Conservation (phyloP, 2,888 invertebrate genomes). For the Aradus depressus region DNA sequence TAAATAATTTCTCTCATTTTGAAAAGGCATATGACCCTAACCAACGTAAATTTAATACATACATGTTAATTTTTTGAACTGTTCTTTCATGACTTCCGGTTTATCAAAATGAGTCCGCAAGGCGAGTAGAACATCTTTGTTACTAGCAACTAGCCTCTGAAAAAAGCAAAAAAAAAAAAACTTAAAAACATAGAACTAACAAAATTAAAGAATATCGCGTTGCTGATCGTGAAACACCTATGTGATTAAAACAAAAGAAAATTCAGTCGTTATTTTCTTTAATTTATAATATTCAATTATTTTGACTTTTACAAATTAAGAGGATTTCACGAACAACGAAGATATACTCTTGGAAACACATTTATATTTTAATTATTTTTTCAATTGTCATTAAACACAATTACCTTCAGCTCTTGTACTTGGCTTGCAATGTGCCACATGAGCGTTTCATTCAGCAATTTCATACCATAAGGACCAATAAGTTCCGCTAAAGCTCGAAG, state of each 20-base stretch:
- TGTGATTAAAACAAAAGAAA: not conserved
- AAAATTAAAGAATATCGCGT: not conserved
- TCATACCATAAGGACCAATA: slow-evolving; percentile 98
- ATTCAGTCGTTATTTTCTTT: no score
- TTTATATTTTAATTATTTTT: no score
- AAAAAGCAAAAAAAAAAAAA: slow-evolving; percentile 23
- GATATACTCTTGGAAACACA: no score
- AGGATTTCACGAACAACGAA: no score
- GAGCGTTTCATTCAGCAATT: slow-evolving; percentile 85
- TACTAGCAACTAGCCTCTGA: slow-evolving; percentile 69
- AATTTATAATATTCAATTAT: no score
- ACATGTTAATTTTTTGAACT: slow-evolving; percentile 73
- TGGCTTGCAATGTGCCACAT: slow-evolving; percentile 99
- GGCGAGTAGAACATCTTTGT: slow-evolving; percentile 83
- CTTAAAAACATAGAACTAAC: slow-evolving; percentile 3
- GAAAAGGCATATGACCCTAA: no score
- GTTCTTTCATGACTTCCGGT: slow-evolving; percentile 95
- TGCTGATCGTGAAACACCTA: not conserved
- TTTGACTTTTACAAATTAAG: no score
- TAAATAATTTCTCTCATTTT: no score
- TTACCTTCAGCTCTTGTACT: slow-evolving; percentile 79
- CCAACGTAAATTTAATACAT: slow-evolving; percentile 25
- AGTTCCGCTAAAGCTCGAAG: slow-evolving; percentile 87
- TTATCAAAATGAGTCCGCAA: slow-evolving; percentile 95
- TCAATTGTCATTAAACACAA: no score